These are phyloP conservation scores for Spondyliosoma cantharus DNA, from an alignment of 2,797 vertebrate species.

Conservation along the genomic window DNA sequence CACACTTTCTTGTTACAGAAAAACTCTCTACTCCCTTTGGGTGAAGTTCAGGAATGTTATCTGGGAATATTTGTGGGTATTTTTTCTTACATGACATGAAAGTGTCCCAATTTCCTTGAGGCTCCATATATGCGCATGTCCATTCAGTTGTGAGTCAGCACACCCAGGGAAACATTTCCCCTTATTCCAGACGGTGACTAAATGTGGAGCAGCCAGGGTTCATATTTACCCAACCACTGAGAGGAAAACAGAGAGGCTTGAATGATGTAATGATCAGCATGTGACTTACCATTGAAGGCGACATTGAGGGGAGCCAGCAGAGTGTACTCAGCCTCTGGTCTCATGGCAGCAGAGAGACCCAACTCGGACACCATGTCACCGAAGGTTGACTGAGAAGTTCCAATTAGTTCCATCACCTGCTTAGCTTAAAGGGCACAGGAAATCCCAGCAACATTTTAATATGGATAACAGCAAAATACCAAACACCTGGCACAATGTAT, in stretches of 20 bases:
- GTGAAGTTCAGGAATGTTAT: constrained; percentile 28
- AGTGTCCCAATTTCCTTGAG: background rate
- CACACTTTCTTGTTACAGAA: constrained; percentile 16
- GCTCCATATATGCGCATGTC: constrained; percentile 4
- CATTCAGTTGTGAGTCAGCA: constrained; percentile 34
- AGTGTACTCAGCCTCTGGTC: constrained; percentile 89
- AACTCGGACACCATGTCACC: constrained; percentile 91
- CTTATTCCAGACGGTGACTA: constrained; percentile 23
- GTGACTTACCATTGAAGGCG: constrained; percentile 90
- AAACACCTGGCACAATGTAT: background rate
- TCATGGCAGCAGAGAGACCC: constrained; percentile 88
- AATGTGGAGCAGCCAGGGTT: constrained; percentile 8
- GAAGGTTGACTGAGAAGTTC: constrained; percentile 89
- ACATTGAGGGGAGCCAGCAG: constrained; percentile 91
- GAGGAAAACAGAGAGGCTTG: constrained; percentile 21
- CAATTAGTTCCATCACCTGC: constrained; percentile 92
- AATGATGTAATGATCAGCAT: constrained; percentile 25
- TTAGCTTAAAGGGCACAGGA: constrained; percentile 87
- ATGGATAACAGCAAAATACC: background rate
- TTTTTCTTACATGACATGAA: constrained; percentile 16
- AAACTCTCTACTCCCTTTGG: background rate
- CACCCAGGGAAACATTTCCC: background rate
- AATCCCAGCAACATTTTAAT: constrained; percentile 36
- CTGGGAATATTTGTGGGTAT: background rate
- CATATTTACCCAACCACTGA: constrained; percentile 34